Conservation (phyloP, 1,140 invertebrate species). For the Pseudobourletiella spinata region DNA sequence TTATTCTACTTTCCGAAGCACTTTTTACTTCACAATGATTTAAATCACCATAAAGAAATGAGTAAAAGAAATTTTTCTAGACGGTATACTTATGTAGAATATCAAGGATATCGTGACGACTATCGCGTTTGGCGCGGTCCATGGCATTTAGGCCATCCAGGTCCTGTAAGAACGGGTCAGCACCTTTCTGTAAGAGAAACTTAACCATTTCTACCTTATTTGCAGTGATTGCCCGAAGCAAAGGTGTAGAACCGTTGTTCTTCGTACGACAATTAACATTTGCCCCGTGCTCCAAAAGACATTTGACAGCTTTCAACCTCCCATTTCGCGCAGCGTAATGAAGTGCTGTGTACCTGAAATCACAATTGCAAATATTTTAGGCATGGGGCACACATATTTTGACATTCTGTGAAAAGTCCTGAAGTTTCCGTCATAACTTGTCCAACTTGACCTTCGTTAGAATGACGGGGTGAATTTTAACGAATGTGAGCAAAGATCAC, state of each 20-base stretch:
- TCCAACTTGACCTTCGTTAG: too few relatives aligned
- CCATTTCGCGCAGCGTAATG: slow-evolving; percentile 80
- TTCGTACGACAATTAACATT: slow-evolving; percentile 61
- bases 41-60: too few relatives aligned
- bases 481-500: too few relatives aligned
- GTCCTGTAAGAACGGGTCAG: slow-evolving; percentile 55
- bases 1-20: too few relatives aligned
- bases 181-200: slow-evolving; percentile 54
- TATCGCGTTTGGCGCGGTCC: slow-evolving; percentile 59
- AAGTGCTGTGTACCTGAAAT: slow-evolving; percentile 60
- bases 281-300: slow-evolving; percentile 59
- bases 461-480: too few relatives aligned
- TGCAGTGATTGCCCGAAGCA: slow-evolving; percentile 59
- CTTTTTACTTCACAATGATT: too few relatives aligned
- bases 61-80: too few relatives aligned
- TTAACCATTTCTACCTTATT: slow-evolving; percentile 50
- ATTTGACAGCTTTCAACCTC: slow-evolving; percentile 56
- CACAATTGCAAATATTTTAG: slow-evolving; percentile 3
- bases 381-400: too few relatives aligned
- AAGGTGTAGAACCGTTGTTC: slow-evolving; percentile 60
- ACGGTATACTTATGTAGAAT: too few relatives aligned
- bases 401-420: too few relatives aligned
- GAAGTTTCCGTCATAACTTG: too few relatives aligned
- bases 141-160: slow-evolving; percentile 68
- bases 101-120: slow-evolving; percentile 32